Evolutionary conservation across 2,888 invertebrate species (phyloP).

Genomic region (Lasioglossum malachurum): DNA sequence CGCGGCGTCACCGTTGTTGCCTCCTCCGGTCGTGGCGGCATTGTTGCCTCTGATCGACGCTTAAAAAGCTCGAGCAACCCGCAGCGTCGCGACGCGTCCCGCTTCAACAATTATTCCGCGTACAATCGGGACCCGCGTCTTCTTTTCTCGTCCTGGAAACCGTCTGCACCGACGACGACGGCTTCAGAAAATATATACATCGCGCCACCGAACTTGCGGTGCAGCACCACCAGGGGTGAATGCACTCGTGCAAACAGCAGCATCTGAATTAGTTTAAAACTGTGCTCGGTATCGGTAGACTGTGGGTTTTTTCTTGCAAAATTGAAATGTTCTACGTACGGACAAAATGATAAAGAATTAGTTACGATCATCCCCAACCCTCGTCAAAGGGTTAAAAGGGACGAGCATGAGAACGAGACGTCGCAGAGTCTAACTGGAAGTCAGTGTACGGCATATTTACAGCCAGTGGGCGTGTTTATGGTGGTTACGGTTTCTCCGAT

Average conservation of each 20-base stretch:
- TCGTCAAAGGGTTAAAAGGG: too few species aligned
- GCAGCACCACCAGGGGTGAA: background rate
- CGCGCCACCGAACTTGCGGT: background rate
- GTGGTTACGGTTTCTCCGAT: constrained; percentile 46
- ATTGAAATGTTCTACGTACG: background rate
- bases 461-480: constrained; percentile 53
- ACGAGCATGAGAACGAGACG: constrained; percentile 8
- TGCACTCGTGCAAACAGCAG: background rate
- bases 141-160: background rate
- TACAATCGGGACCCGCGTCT: background rate
- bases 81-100: background rate
- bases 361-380: background rate
- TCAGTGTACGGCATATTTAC: constrained; percentile 41
- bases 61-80: constrained; percentile 19
- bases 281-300: background rate
- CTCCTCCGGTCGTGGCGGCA: constrained; percentile 24
- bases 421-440: constrained; percentile 4
- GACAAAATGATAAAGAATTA: background rate
- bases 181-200: background rate
- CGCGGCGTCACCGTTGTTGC: constrained; percentile 31
- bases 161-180: background rate
- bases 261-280: background rate
- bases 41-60: constrained; percentile 41
- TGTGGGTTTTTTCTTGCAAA: background rate
- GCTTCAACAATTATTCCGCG: background rate